A percentile compares a stretch with the other conserved stretches of the same genome.
These are phyloP conservation scores for Mus pahari DNA, from an alignment of 2,113 vertebrate species.

Conservation along the genomic window DNA sequence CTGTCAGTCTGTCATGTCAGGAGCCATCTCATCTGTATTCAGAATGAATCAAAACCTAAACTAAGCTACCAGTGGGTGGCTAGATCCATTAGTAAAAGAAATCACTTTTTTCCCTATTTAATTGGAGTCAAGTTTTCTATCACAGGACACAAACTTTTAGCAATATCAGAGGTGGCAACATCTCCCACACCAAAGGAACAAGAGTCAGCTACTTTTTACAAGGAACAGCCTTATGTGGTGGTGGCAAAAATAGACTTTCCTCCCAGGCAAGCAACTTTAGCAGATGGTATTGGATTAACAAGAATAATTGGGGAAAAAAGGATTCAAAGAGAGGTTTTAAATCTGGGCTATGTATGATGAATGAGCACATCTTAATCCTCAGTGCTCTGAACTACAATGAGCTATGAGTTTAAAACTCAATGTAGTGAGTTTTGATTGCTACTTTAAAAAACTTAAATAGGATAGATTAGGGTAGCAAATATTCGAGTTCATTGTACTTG, in stretches of 20 bases:
- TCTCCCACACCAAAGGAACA: background rate
- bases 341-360: slow-evolving; percentile 25
- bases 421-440: slow-evolving; percentile 16
- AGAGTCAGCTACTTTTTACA: background rate
- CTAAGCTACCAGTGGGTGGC: background rate
- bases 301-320: slow-evolving; percentile 25
- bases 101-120: background rate
- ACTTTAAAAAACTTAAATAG: background rate
- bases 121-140: slow-evolving; percentile 17
- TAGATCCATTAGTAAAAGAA: slow-evolving; percentile 27
- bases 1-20: background rate
- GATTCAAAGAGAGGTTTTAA: slow-evolving; percentile 23
- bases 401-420: slow-evolving; percentile 46
- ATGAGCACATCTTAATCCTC: slow-evolving; percentile 1
- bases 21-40: background rate
- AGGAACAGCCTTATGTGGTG: background rate
- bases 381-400: slow-evolving; percentile 24
- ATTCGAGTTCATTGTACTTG: slow-evolving; percentile 26
- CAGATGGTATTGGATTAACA: background rate
- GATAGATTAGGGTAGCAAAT: slow-evolving; percentile 35
- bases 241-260: background rate
- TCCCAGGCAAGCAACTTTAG: slow-evolving; percentile 7
- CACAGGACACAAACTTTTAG: background rate
- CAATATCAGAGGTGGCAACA: slow-evolving; percentile 16
- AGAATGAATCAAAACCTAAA: slow-evolving; percentile 41